Evolutionary conservation across 2,888 invertebrate genomes (phyloP), one percentile per base, ranked within the genome.

Genomic region (Embidobia sp.): DNA sequence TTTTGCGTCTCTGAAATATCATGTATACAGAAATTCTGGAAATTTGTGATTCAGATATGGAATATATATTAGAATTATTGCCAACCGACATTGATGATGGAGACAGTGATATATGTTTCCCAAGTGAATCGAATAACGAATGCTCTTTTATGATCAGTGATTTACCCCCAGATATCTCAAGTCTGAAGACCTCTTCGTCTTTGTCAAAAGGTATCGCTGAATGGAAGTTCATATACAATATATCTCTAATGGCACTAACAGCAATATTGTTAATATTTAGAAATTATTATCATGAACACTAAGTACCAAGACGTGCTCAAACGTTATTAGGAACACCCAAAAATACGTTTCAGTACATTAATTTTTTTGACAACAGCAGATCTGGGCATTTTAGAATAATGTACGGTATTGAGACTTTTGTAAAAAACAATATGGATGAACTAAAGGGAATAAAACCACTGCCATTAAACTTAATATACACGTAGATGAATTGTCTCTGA

Each of bases 301-400:
- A 53, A 2, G 35, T 53, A 7, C 51, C 51, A 0, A 53, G 26
- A 22, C 8, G 22, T 13, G 35, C 35, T 0, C 13, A 18, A 13
- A 53, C 51, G 0, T 22, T 35, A 16, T 5, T 53, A 5, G 22
- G 13, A 11, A 53, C 35, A 11, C 51, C 51, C 1, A 48, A 15
- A 6, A 48, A 48, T 29, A 15, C 13, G 7, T 51, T 19, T 33
- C 7, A 35, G 8, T 33, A 22, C 13, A 35, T 51, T 22, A 5
- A 51, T 6, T 4, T 22, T 19, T 5, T 48, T 5, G 48, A 16
- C 1, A 51, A 35, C 35, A 35, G 51, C 7, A 51, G 22, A 22
- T 33, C 33, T 22, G 35, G 5, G 1, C 33, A 51, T 22, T 22
- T 51, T 22, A 35, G 51, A 6, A 1, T 51, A 7, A 22, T 19